These are phyloP conservation scores for Chrysomela aeneicollis DNA, from an alignment of 2,888 invertebrate species.

Conservation along the genomic window DNA sequence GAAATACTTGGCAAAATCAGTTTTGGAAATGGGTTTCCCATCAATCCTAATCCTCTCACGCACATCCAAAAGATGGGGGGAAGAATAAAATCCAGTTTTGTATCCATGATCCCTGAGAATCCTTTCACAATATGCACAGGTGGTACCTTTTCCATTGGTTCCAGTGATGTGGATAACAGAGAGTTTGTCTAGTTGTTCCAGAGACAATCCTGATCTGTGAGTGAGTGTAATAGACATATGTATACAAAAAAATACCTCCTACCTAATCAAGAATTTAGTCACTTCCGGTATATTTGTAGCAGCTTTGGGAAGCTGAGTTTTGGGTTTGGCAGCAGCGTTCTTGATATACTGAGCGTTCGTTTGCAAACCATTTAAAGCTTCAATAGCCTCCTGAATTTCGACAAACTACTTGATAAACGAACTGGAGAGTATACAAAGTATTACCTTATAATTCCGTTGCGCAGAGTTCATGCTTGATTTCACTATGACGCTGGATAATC, in stretches of 20 bases:
- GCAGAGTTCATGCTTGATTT: background rate
- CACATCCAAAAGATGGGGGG: conserved; percentile 93
- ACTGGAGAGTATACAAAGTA: background rate
- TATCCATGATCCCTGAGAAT: conserved; percentile 85
- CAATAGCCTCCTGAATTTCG: conserved; percentile 70
- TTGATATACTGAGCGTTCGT: conserved; percentile 73
- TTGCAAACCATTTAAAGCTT: conserved; percentile 74
- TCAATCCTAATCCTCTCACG: conserved; percentile 91
- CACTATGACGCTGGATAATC: background rate
- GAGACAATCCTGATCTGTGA: conserved; percentile 68
- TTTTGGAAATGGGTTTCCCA: conserved; percentile 78
- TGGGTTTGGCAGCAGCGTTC: conserved; percentile 58
- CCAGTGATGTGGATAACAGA: conserved; percentile 95
- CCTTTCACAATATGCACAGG: conserved; percentile 91
- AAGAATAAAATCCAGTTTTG: conserved; percentile 93
- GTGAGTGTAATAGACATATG: too few species aligned
- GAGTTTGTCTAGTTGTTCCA: conserved; percentile 74
- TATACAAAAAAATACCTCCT: background rate
- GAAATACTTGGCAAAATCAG: conserved; percentile 80
- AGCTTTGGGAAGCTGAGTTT: conserved; percentile 41
- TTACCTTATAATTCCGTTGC: conserved; percentile 22
- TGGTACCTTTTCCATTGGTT: conserved; percentile 98
- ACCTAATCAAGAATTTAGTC: conserved; percentile 42
- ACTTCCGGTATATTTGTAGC: conserved; percentile 39
- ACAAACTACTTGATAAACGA: background rate